Base-by-base conservation (phyloP, 2,113 vertebrate genomes). In the Poeciliopsis occidentalis region DNA sequence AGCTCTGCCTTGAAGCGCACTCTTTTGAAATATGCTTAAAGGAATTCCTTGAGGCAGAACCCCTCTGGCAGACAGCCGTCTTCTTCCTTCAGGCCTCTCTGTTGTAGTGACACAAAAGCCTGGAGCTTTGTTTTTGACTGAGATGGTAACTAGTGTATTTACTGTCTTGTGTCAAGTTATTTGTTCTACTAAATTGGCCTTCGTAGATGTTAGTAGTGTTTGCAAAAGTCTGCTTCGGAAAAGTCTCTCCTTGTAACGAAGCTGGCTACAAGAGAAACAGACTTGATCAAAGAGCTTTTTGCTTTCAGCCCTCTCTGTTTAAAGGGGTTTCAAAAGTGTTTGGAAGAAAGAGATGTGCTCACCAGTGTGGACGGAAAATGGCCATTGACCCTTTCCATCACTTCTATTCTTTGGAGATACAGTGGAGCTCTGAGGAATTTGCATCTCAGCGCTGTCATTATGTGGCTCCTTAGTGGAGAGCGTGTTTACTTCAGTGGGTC, bases 291-390 rank as follows among this genome's bases (percentile, higher is more conserved):
- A 71, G n/a, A 19, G 17, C 2, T n/a, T 27, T 57, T 37, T 54
- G 29, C 60, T 47, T 73, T 44, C 22, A 24, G 31, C 30, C 24
- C 51, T 57, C 17, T 57, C 51, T 57, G 51, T 63, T 64, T 41
- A 22, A 67, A 60, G 12, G 1, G 44, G 47, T 47, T 61, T 37
- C 17, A 39, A 34, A 29, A 7, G 24, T 29, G 69, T 64, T 8
- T 22, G 10, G 30, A 60, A 65, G 51, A n/a, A 65, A 60, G 44
- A 19, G 17, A 8, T 32, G 27, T 62, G 73, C 96, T 96, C 89
- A 99, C 98, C 97, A 86, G 95, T 96, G 73, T 97, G 94, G 78
- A 98, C 94, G 57, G 95, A 96, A 95, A 98, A 96, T 71, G 97
- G 97, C 93, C 91, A 97, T 80, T 67, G 47, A 17, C 37, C 88